These are phyloP conservation scores for Stigmatopora nigra DNA, from an alignment of 2,113 vertebrate genomes.

Conservation along the genomic window DNA sequence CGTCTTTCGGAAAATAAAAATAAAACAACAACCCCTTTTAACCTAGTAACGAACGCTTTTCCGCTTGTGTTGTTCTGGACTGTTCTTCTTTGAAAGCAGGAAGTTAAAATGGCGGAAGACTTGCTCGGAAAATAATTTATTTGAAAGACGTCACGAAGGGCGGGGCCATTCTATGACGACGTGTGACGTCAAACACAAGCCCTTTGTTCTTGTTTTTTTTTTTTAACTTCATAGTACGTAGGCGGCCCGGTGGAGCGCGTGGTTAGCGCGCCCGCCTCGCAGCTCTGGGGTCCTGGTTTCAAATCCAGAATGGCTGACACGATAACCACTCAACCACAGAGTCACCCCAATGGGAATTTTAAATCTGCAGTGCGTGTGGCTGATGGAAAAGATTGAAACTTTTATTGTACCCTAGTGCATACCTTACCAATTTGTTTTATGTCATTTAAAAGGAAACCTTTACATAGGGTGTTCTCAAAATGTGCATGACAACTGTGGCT, in stretches of 20 bases:
- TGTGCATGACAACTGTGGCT: background rate
- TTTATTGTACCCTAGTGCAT: too few relatives aligned
- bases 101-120: constrained; percentile 61
- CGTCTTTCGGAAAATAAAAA: constrained; percentile 9
- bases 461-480: too few relatives aligned
- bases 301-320: too few relatives aligned
- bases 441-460: too few relatives aligned
- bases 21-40: constrained; percentile 5
- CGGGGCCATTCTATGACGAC: background rate
- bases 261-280: too few relatives aligned
- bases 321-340: too few relatives aligned
- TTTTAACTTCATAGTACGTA: background rate
- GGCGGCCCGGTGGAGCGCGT: too few relatives aligned
- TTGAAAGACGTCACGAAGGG: constrained; percentile 35
- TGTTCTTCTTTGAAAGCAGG: constrained; percentile 24
- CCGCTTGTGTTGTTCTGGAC: background rate
- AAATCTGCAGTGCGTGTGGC: too few relatives aligned
- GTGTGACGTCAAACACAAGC: background rate
- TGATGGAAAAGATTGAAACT: too few relatives aligned
- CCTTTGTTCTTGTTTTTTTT: background rate
- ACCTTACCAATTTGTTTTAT: too few relatives aligned
- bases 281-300: too few relatives aligned
- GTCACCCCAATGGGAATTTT: too few relatives aligned
- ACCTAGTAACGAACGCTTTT: constrained; percentile 5
- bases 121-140: background rate